These are phyloP conservation scores for Pseudomyrmex dendroicus DNA, from an alignment of 1,140 invertebrate species.

Conservation along the genomic window DNA sequence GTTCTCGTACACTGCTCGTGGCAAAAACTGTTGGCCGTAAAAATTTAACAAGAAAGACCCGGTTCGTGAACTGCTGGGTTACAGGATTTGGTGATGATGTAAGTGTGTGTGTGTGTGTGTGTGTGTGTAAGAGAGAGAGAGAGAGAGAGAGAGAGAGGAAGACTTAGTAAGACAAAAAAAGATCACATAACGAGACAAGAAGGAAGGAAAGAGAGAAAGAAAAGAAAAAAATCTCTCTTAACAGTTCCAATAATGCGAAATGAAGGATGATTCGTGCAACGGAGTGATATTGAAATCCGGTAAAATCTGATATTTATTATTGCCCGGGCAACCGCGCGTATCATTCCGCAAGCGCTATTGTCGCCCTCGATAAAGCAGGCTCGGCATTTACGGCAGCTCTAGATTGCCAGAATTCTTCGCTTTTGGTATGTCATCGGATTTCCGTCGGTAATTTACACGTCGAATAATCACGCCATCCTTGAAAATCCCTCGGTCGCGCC, in stretches of 20 bases:
- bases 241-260: conserved; percentile 55
- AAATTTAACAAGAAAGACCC: conserved; percentile 77
- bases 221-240: conserved; percentile 2
- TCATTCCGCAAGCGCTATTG: conserved; percentile 42
- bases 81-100: conserved; percentile 40
- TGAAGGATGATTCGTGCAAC: conserved; percentile 64
- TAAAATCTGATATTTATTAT: conserved; percentile 71
- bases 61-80: conserved; percentile 1
- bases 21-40: conserved; percentile 74
- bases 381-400: conserved; percentile 35
- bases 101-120: too few relatives aligned
- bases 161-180: not conserved
- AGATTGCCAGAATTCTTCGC: conserved; percentile 48
- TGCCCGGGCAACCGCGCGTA: conserved; percentile 42
- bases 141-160: not conserved
- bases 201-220: conserved; percentile 19
- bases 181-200: not conserved
- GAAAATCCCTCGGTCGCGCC: not conserved
- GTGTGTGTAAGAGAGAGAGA: not conserved
- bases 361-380: conserved; percentile 53
- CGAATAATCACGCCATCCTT: conserved; percentile 23
- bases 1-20: conserved; percentile 44
- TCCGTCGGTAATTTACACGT: conserved; percentile 49
- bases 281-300: conserved; percentile 70
- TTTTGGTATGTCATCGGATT: conserved; percentile 50